These are phyloP conservation scores for Neocrepidodera transversa DNA, from an alignment of 2,888 invertebrate genomes.

Conservation along the genomic window DNA sequence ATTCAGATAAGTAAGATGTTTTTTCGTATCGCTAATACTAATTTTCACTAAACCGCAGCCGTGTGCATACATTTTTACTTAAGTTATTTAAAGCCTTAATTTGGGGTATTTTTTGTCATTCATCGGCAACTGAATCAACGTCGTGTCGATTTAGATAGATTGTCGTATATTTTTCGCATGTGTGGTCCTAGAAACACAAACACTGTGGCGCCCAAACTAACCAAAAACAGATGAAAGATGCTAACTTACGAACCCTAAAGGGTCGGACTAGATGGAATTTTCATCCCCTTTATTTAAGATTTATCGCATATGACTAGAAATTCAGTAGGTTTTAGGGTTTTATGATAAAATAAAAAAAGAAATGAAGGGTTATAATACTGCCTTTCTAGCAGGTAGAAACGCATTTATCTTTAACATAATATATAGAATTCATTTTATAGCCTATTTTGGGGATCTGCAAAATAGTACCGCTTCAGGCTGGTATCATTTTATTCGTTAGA, in stretches of 20 bases:
- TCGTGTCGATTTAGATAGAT: constrained; percentile 33
- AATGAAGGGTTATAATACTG: no score
- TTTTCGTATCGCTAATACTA: neutral
- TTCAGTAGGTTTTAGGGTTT: neutral
- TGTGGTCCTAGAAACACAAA: constrained; percentile 26
- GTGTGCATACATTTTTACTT: constrained; percentile 7
- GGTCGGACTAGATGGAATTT: neutral
- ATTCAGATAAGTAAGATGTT: no score
- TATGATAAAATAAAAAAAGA: no score
- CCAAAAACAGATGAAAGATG: constrained; percentile 41
- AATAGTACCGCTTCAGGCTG: no score
- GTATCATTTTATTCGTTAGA: no score
- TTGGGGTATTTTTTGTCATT: constrained; percentile 28
- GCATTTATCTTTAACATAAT: no score
- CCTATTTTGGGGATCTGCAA: no score
- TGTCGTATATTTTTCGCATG: constrained; percentile 31
- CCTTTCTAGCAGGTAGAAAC: no score
- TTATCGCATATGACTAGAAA: neutral
- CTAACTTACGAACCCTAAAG: constrained; percentile 34
- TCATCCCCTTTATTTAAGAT: neutral
- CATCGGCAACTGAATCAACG: constrained; percentile 30
- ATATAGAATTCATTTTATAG: no score
- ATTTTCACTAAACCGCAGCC: neutral
- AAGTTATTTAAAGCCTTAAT: constrained; percentile 25
- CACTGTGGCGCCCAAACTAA: constrained; percentile 26